These are phyloP conservation scores for Thinocorus orbignyianus DNA, from an alignment of 2,113 vertebrate species.

Conservation along the genomic window DNA sequence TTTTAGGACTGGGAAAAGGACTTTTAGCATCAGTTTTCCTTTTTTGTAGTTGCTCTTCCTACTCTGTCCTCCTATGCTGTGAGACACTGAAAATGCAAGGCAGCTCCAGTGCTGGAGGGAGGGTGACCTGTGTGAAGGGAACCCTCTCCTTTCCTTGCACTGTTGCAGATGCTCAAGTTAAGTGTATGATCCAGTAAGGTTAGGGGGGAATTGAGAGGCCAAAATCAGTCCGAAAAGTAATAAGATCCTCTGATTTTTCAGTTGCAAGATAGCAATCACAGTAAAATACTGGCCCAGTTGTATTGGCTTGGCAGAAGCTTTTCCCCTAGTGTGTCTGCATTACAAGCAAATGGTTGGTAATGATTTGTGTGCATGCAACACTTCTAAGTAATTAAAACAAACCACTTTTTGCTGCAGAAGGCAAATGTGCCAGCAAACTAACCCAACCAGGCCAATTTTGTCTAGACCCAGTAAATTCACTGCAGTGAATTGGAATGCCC, in stretches of 20 bases:
- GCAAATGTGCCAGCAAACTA: slow-evolving; percentile 38
- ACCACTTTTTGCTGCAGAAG: slow-evolving; percentile 49
- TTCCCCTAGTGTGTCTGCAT: not conserved
- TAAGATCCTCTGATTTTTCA: not conserved
- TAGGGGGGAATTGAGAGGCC: not conserved
- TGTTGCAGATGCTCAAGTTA: not conserved
- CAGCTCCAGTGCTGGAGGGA: not conserved
- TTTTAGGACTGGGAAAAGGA: not conserved
- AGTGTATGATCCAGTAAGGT: not conserved
- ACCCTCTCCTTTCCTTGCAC: not conserved
- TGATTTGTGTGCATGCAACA: slow-evolving; percentile 58
- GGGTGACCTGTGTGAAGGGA: not conserved
- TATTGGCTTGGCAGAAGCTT: not conserved
- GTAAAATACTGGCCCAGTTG: not conserved
- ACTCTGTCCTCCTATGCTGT: not conserved
- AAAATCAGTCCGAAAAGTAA: not conserved
- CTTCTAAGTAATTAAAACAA: slow-evolving; percentile 65
- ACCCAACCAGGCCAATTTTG: slow-evolving; percentile 27
- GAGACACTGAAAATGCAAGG: not conserved
- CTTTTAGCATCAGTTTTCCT: not conserved
- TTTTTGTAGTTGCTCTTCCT: not conserved
- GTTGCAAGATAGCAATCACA: not conserved
- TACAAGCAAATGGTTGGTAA: slow-evolving; percentile 54
- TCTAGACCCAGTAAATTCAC: slow-evolving; percentile 5
- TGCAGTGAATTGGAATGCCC: not conserved